Conservation (phyloP, 1,140 invertebrate genomes). For the Portunus trituberculatus region DNA sequence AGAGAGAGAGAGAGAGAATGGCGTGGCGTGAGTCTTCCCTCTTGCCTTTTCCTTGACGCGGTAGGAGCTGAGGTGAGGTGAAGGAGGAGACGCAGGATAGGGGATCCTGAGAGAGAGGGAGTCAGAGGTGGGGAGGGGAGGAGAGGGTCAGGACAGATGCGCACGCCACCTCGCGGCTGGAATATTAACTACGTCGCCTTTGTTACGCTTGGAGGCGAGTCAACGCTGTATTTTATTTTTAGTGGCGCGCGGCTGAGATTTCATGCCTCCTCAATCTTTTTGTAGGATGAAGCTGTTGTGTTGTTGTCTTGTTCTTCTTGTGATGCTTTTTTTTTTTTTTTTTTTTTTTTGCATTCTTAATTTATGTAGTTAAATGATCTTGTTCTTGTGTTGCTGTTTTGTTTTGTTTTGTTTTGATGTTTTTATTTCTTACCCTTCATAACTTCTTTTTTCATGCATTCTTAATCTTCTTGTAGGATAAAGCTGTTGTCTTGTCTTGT, state of each 20-base stretch:
- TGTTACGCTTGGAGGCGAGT: not conserved
- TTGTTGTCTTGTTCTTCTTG: no score
- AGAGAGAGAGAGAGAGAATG: conserved; percentile 35
- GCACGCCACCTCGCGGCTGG: not conserved
- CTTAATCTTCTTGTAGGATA: no score
- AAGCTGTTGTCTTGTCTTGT: no score
- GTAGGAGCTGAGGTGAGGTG: not conserved
- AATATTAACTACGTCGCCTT: not conserved
- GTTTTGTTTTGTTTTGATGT: no score
- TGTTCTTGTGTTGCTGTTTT: no score
- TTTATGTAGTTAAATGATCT: no score
- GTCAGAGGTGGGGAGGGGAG: not conserved
- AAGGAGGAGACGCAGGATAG: not conserved
- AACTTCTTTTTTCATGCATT: no score
- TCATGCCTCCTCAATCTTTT: not conserved
- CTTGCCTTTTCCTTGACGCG: not conserved
- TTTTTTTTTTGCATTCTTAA: no score
- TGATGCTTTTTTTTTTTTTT: no score
- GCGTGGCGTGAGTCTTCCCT: not conserved
- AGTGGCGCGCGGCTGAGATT: not conserved
- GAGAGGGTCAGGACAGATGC: not conserved
- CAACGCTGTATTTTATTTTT: not conserved
- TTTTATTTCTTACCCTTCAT: no score
- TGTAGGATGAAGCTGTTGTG: no score
- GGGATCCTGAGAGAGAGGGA: not conserved